Percentiles rank a stretch among this genome's conserved stretches.
Conservation (phyloP, 2,113 vertebrate species). For the Tetraodon nigroviridis region DNA sequence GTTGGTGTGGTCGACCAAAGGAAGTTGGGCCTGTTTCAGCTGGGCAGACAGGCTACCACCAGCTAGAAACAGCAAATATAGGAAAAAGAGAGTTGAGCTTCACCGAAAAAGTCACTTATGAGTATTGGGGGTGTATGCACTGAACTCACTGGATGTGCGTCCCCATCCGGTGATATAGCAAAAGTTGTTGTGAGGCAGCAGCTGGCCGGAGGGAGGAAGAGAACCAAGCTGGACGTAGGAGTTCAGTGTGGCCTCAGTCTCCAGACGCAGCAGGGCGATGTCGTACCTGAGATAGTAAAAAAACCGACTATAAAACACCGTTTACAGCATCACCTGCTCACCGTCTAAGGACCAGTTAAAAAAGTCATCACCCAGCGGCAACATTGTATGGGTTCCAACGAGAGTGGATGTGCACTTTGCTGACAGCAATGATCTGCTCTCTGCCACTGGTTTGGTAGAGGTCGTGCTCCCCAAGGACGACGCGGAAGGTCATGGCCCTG, state of each 20-base stretch:
- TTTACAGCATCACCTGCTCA: neutral
- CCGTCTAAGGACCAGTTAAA: neutral
- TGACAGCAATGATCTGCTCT: neutral
- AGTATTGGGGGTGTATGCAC: neutral
- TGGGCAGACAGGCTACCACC: neutral
- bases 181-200: slow-evolving; percentile 74
- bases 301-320: neutral
- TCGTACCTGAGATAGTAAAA: slow-evolving; percentile 42
- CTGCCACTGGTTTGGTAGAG: neutral
- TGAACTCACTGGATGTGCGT: slow-evolving; percentile 74
- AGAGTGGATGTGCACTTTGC: neutral
- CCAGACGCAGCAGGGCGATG: slow-evolving; percentile 76
- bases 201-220: slow-evolving; percentile 67
- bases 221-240: slow-evolving; percentile 72
- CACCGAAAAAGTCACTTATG: neutral
- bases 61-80: neutral
- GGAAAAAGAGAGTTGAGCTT: neutral
- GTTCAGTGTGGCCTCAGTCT: slow-evolving; percentile 68
- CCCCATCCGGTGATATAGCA: slow-evolving; percentile 89
- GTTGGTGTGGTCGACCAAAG: neutral
- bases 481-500: neutral
- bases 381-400: neutral
- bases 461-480: neutral
- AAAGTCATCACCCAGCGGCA: neutral
- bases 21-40: neutral